Base-by-base conservation (phyloP, 2,888 invertebrate genomes). In the Phania funesta region DNA sequence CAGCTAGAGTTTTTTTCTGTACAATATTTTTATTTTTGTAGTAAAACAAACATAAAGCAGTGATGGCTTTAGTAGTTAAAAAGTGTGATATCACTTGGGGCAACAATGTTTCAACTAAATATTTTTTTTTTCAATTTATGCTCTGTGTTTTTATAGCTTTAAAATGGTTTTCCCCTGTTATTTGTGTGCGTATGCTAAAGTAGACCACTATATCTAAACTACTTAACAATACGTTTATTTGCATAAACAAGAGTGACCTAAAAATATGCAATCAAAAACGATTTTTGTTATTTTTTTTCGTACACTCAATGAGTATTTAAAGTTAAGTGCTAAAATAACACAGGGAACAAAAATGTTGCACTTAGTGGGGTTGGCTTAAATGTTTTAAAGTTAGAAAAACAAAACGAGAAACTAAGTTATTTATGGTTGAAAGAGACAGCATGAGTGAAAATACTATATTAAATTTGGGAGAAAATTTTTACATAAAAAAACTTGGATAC, bases 251-350 rank as follows among this genome's bases (percentile, higher is more conserved):
- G 52, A 74, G 68, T 78, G 78, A 74, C 78, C 78, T 64, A 74
- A 82, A 82, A 82, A 78, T 82, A 70, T 78, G 74, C 82, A 78
- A 78, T 78, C 68, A 74, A 82, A 78, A 82, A 38, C 20, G 48
- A 46, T 64, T 74, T 74, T 48, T 65, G 52, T 46, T 50, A 50
- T 29, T 73, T 58, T 9, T n/a, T 22, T n/a, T 11, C 32, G 46
- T 35, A 35, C 4, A 26, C 18, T 50, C 32, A 54, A 44, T 54
- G 29, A 48, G 29, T 52, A 41, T 62, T 35, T 52, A 52, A 73
- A 62, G 29, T 62, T 32, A 64, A 64, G 52, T 52, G 62, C 44
- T 71, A 16, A 41, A 64, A 64, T 18, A 54, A 52, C 22, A 64
- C 18, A 29, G 26, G 7, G 5, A 22, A 13, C 29, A 54, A 54